Conservation (phyloP, 2,797 vertebrate species). For the Pseudochaenichthys georgianus region DNA sequence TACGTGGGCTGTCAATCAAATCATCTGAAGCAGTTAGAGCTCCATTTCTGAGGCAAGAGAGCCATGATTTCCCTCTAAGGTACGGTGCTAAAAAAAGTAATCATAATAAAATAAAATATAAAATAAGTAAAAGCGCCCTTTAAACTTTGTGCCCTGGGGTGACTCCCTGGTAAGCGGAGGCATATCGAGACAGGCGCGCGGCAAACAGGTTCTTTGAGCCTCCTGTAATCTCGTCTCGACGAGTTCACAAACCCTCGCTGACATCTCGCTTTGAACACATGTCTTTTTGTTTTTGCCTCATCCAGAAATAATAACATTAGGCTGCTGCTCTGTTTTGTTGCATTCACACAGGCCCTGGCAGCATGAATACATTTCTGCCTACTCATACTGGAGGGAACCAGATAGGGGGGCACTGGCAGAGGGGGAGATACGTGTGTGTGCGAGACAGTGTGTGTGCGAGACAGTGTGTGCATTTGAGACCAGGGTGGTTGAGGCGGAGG, state of each 20-base stretch:
- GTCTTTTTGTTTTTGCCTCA: conserved; percentile 52
- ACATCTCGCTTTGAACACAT: conserved; percentile 63
- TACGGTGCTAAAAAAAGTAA: conserved; percentile 48
- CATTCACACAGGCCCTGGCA: conserved; percentile 38
- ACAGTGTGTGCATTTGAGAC: conserved; percentile 6
- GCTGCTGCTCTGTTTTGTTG: conserved; percentile 51
- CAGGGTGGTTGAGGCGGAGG: conserved; percentile 21
- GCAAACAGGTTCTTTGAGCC: conserved; percentile 46
- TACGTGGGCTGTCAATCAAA: conserved; percentile 46
- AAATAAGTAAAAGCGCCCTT: conserved; percentile 32
- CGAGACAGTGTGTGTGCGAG: background rate
- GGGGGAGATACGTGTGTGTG: background rate
- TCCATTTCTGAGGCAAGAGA: conserved; percentile 35
- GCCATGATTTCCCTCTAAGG: conserved; percentile 45
- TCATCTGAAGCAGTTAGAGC: conserved; percentile 30
- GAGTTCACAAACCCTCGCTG: conserved; percentile 61
- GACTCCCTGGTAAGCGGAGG: conserved; percentile 31
- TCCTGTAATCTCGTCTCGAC: conserved; percentile 49
- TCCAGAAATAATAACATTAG: conserved; percentile 66
- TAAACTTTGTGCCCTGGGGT: conserved; percentile 52
- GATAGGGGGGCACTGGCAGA: background rate
- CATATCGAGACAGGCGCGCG: conserved; percentile 13
- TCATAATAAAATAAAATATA: conserved; percentile 41
- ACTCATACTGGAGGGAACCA: conserved; percentile 47
- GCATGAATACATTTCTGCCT: conserved; percentile 72